Conservation (phyloP, 2,113 vertebrate species). For the Dunckerocampus dactyliophorus region DNA sequence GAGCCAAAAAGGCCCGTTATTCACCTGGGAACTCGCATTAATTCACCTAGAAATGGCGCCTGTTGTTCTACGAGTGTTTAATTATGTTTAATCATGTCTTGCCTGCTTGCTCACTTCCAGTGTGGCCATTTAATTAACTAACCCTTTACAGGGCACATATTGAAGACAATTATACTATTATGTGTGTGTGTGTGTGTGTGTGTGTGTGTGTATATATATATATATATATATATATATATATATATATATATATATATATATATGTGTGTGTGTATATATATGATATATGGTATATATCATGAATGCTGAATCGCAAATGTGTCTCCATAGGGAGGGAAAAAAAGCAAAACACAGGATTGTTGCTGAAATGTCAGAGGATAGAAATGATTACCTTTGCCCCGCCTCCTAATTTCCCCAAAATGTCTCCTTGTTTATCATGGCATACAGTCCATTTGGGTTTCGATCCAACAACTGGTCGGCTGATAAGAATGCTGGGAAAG, state of each 20-base stretch:
- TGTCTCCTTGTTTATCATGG: slow-evolving; percentile 47
- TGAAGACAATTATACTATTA: neutral
- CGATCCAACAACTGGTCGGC: slow-evolving; percentile 14
- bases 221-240: neutral
- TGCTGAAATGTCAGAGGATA: slow-evolving; percentile 17
- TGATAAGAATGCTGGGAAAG: slow-evolving; percentile 74
- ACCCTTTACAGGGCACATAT: neutral
- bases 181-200: too few species aligned
- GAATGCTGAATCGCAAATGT: too few species aligned
- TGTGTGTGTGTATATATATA: slow-evolving; percentile 1
- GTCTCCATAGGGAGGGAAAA: neutral
- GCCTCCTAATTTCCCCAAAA: slow-evolving; percentile 21
- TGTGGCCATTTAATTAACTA: slow-evolving; percentile 43
- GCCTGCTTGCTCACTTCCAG: slow-evolving; percentile 38
- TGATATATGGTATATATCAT: too few species aligned
- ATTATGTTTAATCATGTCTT: slow-evolving; percentile 53
- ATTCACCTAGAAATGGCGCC: slow-evolving; percentile 58
- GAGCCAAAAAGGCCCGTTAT: slow-evolving; percentile 56
- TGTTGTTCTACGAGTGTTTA: slow-evolving; percentile 52
- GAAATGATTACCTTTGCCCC: slow-evolving; percentile 7
- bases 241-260: too few species aligned
- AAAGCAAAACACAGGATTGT: slow-evolving; percentile 29
- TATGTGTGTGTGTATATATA: too few species aligned
- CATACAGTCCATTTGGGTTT: slow-evolving; percentile 42
- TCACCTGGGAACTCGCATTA: slow-evolving; percentile 64